Evolutionary conservation across 2,888 invertebrate species (phyloP).

Genomic region (Dynastes hyllus): DNA sequence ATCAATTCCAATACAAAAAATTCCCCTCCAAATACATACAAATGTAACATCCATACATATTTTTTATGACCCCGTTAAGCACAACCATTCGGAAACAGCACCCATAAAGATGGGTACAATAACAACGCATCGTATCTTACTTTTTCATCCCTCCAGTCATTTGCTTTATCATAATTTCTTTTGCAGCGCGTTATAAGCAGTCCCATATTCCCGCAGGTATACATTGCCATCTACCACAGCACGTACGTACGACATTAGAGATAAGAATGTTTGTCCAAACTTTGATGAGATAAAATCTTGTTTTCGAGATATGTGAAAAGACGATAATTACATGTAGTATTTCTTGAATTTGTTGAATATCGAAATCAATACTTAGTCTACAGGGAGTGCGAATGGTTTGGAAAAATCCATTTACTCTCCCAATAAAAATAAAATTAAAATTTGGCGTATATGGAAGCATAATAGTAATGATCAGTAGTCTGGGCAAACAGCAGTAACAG

Average conservation of each 20-base stretch:
- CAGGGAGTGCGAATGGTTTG: too few species aligned
- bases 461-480: too few species aligned
- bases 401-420: too few species aligned
- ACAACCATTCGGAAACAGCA: constrained; percentile 26
- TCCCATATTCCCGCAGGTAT: constrained; percentile 30
- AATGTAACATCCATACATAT: constrained; percentile 8
- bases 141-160: constrained; percentile 27
- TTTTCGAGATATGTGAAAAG: constrained; percentile 14
- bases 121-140: constrained; percentile 39
- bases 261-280: constrained; percentile 42
- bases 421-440: too few species aligned
- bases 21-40: background rate
- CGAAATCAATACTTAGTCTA: too few species aligned
- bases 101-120: constrained; percentile 20
- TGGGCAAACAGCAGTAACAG: too few species aligned
- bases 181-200: constrained; percentile 39
- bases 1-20: too few species aligned
- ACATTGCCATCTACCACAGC: constrained; percentile 16
- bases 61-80: constrained; percentile 13
- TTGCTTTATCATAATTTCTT: constrained; percentile 41
- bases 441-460: too few species aligned
- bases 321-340: background rate
- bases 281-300: constrained; percentile 39
- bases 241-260: constrained; percentile 24
- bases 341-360: too few species aligned